Evolutionary conservation across 1,140 invertebrate species (phyloP).

Genomic region (Drosophila varians): DNA sequence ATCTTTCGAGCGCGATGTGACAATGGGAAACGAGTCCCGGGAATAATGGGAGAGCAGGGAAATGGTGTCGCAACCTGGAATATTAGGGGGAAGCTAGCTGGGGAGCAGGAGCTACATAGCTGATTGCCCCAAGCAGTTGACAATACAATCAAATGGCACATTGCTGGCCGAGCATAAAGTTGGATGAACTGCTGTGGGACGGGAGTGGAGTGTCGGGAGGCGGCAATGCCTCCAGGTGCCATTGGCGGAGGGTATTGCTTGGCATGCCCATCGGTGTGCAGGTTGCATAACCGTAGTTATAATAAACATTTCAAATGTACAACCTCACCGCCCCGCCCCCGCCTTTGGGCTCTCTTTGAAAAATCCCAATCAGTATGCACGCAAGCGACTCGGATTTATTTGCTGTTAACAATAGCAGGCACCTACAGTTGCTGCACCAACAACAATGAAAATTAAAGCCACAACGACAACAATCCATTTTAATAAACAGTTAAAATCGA

Average conservation of each 20-base stretch:
- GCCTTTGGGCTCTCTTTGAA: neutral
- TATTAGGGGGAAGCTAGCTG: neutral
- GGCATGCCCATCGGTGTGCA: conserved; percentile 10
- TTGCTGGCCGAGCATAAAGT: conserved; percentile 19
- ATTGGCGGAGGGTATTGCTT: neutral
- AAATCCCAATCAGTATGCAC: conserved; percentile 69
- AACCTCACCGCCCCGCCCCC: no score
- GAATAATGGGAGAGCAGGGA: conserved; percentile 10
- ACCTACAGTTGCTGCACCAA: conserved; percentile 11
- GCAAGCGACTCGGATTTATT: conserved; percentile 51
- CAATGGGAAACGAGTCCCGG: conserved; percentile 40
- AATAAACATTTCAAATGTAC: conserved; percentile 19
- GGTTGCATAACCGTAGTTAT: conserved; percentile 58
- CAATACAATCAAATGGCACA: conserved; percentile 38
- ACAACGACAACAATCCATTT: conserved; percentile 40
- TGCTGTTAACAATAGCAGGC: conserved; percentile 59
- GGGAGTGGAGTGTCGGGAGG: no score
- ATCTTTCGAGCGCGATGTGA: conserved; percentile 53
- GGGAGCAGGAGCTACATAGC: neutral
- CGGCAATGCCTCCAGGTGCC: neutral
- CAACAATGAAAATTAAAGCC: neutral
- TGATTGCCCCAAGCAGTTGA: conserved; percentile 46
- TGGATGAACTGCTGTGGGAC: conserved; percentile 32
- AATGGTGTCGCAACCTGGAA: conserved; percentile 38
- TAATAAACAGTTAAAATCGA: conserved; percentile 80